Evolutionary conservation across 2,888 invertebrate genomes (phyloP).

Genomic region (Ophraella communa): DNA sequence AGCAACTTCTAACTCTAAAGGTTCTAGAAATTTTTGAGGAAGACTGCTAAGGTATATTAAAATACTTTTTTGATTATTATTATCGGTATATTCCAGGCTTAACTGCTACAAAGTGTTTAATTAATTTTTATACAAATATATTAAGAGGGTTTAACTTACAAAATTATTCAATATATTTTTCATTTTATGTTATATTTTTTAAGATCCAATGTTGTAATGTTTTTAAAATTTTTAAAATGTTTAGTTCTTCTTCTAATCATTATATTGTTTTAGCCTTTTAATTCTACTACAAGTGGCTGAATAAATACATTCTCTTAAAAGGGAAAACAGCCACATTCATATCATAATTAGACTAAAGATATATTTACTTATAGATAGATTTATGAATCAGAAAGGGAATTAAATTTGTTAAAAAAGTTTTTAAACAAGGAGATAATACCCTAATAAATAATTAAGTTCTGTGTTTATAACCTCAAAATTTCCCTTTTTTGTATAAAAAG

Average conservation of each 20-base stretch:
- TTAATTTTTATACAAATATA: neutral
- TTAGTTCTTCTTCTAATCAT: neutral
- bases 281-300: too few relatives aligned
- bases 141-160: neutral
- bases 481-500: too few relatives aligned
- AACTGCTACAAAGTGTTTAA: neutral
- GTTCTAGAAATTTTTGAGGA: slow-evolving; percentile 19
- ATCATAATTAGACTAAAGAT: too few relatives aligned
- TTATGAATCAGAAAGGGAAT: too few relatives aligned
- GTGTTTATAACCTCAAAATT: too few relatives aligned
- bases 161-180: neutral
- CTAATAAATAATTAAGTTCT: too few relatives aligned
- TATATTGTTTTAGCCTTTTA: too few relatives aligned
- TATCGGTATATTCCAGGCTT: neutral
- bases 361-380: too few relatives aligned
- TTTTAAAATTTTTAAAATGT: neutral
- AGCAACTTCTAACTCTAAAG: slow-evolving; percentile 32
- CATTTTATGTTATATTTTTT: neutral
- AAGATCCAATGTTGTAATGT: neutral
- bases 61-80: slow-evolving; percentile 29
- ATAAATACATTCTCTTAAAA: too few relatives aligned
- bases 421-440: too few relatives aligned
- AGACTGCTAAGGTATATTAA: slow-evolving; percentile 27
- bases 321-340: too few relatives aligned
- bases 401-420: too few relatives aligned